Conservation (phyloP, 1,140 invertebrate species). For the Drosophila serrata region DNA sequence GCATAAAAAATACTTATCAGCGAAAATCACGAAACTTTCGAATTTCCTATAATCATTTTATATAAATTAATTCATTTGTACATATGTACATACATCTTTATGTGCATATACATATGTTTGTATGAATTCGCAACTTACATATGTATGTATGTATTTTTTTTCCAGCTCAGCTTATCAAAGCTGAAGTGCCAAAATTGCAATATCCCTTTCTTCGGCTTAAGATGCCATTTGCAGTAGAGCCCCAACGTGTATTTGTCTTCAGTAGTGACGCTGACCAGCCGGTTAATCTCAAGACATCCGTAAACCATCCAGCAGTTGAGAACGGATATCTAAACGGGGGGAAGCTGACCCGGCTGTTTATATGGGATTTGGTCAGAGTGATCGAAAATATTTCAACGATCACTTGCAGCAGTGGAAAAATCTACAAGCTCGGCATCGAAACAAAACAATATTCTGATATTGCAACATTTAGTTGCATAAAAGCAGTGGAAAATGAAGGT, state of each 20-base stretch:
- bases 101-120: not conserved
- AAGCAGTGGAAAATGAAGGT: not conserved
- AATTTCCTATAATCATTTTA: not conserved
- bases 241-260: not conserved
- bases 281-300: conserved; percentile 6
- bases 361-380: conserved; percentile 3
- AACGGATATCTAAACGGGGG: conserved; percentile 3
- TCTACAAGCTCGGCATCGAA: not conserved
- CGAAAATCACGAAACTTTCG: not conserved
- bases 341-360: not conserved
- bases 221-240: conserved; percentile 8
- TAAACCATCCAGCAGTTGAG: conserved; percentile 4
- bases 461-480: no score
- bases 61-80: not conserved
- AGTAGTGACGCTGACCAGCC: no score
- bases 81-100: not conserved
- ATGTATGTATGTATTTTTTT: not conserved
- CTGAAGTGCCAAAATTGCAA: not conserved
- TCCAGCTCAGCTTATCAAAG: not conserved
- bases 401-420: conserved; percentile 6
- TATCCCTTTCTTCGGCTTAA: not conserved
- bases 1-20: not conserved
- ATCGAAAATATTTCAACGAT: not conserved
- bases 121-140: no score
- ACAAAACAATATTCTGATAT: no score